A percentile compares a stretch with the other conserved stretches of the same genome.
phyloP scores from a whole-genome alignment of 2,797 vertebrate species.

The Lycodopsis pacificus region DNA sequence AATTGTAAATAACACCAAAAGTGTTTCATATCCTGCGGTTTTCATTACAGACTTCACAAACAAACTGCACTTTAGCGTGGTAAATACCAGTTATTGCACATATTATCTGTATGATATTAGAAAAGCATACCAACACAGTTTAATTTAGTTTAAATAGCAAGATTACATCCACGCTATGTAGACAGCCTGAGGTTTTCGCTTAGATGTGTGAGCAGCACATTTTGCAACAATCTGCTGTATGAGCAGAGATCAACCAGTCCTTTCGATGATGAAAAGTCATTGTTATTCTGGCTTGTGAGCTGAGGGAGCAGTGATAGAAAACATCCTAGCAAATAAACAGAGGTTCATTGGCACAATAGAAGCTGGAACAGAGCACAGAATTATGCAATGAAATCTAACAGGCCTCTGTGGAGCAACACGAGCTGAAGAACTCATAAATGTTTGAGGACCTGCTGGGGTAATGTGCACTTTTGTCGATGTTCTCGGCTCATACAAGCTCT shows the following conservation, averaged over 20 bases:
- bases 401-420: slow-evolving; percentile 75
- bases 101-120: slow-evolving; percentile 11
- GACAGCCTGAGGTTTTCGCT: slow-evolving; percentile 27
- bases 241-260: slow-evolving; percentile 55
- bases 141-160: slow-evolving; percentile 21
- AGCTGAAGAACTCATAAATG: slow-evolving; percentile 84
- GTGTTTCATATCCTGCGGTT: slow-evolving; percentile 21
- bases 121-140: slow-evolving; percentile 13
- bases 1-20: slow-evolving; percentile 35
- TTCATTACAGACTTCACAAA: slow-evolving; percentile 23
- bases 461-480: slow-evolving; percentile 62
- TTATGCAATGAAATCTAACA: slow-evolving; percentile 81
- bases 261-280: slow-evolving; percentile 68
- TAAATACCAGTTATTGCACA: slow-evolving; percentile 20
- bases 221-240: slow-evolving; percentile 44
- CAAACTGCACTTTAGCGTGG: slow-evolving; percentile 8
- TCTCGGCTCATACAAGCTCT: slow-evolving; percentile 56
- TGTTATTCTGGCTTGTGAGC: slow-evolving; percentile 68
- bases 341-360: slow-evolving; percentile 68
- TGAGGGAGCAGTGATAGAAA: slow-evolving; percentile 66
- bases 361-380: slow-evolving; percentile 58
- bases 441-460: slow-evolving; percentile 80
- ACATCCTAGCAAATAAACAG: slow-evolving; percentile 72
- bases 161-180: slow-evolving; percentile 1
- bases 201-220: slow-evolving; percentile 32